These are phyloP conservation scores for Pardalotus punctatus DNA, from an alignment of 2,113 vertebrate genomes.

Conservation along the genomic window DNA sequence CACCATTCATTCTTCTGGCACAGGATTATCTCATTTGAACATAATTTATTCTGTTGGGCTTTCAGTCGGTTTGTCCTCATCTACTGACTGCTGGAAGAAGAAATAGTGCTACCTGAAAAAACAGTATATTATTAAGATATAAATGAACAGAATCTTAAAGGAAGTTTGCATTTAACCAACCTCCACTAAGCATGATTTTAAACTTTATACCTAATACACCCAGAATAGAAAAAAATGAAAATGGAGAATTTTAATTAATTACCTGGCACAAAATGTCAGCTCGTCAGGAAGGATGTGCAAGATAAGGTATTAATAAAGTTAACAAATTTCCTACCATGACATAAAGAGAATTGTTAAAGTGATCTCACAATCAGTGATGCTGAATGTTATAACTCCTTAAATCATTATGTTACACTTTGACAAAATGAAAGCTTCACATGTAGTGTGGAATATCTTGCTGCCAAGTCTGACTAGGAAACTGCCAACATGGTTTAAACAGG, in stretches of 20 bases:
- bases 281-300: background rate
- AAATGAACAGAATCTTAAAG: background rate
- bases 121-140: background rate
- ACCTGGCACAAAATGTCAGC: background rate
- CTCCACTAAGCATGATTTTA: background rate
- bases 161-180: background rate
- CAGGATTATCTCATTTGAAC: conserved; percentile 24
- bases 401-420: background rate
- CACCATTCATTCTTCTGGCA: conserved; percentile 50
- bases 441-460: background rate
- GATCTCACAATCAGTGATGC: background rate
- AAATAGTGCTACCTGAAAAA: background rate
- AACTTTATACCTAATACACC: background rate
- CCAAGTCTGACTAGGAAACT: background rate
- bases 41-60: conserved; percentile 45
- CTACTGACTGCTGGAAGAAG: background rate
- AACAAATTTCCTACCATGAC: background rate
- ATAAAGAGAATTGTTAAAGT: conserved; percentile 46
- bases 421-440: background rate
- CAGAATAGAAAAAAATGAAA: background rate
- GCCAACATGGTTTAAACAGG: background rate
- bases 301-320: conserved; percentile 26
- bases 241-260: background rate
- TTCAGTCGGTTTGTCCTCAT: conserved; percentile 49
- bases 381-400: conserved; percentile 11